Evolutionary conservation across 1,140 invertebrate species (phyloP).

Genomic region (Aphelenchoides avenae): DNA sequence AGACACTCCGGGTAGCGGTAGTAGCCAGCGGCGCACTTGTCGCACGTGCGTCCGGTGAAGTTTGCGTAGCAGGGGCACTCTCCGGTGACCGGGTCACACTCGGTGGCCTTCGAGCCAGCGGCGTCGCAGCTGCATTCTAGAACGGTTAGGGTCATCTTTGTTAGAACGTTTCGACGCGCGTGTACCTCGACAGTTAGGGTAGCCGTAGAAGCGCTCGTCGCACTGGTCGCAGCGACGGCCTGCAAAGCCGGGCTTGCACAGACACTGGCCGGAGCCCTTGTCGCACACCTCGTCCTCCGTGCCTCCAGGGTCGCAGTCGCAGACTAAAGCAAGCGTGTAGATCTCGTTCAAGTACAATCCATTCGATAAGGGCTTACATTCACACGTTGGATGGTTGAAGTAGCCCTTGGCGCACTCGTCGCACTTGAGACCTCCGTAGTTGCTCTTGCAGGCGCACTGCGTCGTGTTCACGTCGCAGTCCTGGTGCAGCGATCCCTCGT

Average conservation of each 20-base stretch:
- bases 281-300: slow-evolving; percentile 80
- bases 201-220: slow-evolving; percentile 76
- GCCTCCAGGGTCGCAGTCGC: slow-evolving; percentile 84
- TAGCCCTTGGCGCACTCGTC: slow-evolving; percentile 83
- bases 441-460: slow-evolving; percentile 83
- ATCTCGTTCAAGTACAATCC: slow-evolving; percentile 2
- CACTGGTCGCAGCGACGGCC: slow-evolving; percentile 84
- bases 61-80: slow-evolving; percentile 85
- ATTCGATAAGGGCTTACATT: slow-evolving; percentile 13
- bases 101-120: slow-evolving; percentile 71
- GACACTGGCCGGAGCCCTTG: slow-evolving; percentile 75
- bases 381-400: slow-evolving; percentile 68
- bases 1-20: slow-evolving; percentile 87
- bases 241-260: slow-evolving; percentile 85
- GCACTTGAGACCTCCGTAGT: slow-evolving; percentile 78
- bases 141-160: slow-evolving; percentile 29
- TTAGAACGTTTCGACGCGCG: too few species aligned
- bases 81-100: slow-evolving; percentile 75
- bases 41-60: slow-evolving; percentile 83
- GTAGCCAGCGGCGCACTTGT: slow-evolving; percentile 87
- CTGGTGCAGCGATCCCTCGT: slow-evolving; percentile 69
- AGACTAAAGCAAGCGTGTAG: slow-evolving; percentile 67
- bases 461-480: slow-evolving; percentile 77
- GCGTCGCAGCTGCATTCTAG: slow-evolving; percentile 77
- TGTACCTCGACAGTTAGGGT: slow-evolving; percentile 74